These are phyloP conservation scores for Schizopygopsis malacanthus DNA, from an alignment of 2,797 vertebrate genomes.

Conservation along the genomic window DNA sequence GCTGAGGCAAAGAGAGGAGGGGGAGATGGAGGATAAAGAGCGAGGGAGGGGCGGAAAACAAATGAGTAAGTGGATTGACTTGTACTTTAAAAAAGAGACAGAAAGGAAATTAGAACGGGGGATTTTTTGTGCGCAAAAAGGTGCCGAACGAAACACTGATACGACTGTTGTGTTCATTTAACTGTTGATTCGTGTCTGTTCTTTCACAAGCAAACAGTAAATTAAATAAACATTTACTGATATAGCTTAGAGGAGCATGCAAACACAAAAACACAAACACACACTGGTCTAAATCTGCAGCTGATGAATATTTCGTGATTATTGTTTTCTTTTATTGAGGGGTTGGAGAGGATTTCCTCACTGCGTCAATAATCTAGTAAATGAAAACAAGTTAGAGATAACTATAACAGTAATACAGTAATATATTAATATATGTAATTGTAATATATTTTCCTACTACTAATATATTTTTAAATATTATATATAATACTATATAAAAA, in stretches of 20 bases:
- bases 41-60: conserved; percentile 58
- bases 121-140: conserved; percentile 67
- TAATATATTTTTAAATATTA: not conserved
- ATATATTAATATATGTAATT: not conserved
- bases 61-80: conserved; percentile 78
- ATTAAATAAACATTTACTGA: conserved; percentile 60
- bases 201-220: conserved; percentile 44
- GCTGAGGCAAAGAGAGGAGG: conserved; percentile 79
- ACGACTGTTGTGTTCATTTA: conserved; percentile 64
- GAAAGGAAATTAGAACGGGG: conserved; percentile 62
- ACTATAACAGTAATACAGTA: not conserved
- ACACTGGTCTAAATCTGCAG: conserved; percentile 67
- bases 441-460: not conserved
- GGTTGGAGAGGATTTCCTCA: conserved; percentile 66
- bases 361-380: conserved; percentile 45
- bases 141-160: conserved; percentile 63
- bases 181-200: conserved; percentile 58
- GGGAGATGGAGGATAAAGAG: conserved; percentile 56
- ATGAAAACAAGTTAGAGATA: conserved; percentile 32
- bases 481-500: not conserved
- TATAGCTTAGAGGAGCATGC: not conserved
- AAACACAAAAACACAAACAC: conserved; percentile 52
- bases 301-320: conserved; percentile 71
- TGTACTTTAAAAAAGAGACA: conserved; percentile 51
- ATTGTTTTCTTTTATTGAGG: conserved; percentile 72